phyloP scores from a whole-genome alignment of 2,888 invertebrate species.

The Cremastinae sp. region DNA sequence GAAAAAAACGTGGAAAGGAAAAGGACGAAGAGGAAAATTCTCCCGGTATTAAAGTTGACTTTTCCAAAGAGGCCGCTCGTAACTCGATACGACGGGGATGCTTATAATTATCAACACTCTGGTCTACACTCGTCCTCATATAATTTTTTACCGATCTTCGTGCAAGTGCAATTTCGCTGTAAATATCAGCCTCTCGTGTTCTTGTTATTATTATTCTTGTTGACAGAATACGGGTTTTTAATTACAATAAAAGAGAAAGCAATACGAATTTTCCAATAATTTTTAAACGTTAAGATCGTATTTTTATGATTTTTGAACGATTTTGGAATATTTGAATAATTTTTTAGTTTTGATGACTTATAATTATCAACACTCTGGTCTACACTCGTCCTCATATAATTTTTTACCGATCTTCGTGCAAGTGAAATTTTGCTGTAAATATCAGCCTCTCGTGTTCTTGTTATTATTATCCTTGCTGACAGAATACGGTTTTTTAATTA shows the following conservation, averaged over 20 bases:
- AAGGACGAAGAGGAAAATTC: constrained; percentile 28
- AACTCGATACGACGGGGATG: constrained; percentile 74
- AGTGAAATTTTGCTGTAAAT: background rate
- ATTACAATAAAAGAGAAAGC: too few species aligned
- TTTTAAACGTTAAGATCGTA: too few species aligned
- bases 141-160: constrained; percentile 31
- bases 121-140: constrained; percentile 51
- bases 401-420: constrained; percentile 30
- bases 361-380: constrained; percentile 71
- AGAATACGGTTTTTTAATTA: too few species aligned
- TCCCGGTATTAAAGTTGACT: constrained; percentile 64
- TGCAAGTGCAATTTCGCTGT: constrained; percentile 9
- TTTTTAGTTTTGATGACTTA: too few species aligned
- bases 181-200: constrained; percentile 32
- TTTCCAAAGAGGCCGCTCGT: constrained; percentile 69
- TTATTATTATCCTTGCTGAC: constrained; percentile 20
- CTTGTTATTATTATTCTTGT: constrained; percentile 21
- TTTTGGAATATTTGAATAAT: too few species aligned
- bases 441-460: constrained; percentile 35
- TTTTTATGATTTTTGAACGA: too few species aligned
- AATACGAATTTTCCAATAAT: too few species aligned
- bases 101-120: constrained; percentile 73
- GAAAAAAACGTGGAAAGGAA: constrained; percentile 16
- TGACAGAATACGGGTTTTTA: too few species aligned
- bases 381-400: constrained; percentile 43